Conservation (phyloP, 2,888 invertebrate genomes). For the Lepidocyrtoides sp. region DNA sequence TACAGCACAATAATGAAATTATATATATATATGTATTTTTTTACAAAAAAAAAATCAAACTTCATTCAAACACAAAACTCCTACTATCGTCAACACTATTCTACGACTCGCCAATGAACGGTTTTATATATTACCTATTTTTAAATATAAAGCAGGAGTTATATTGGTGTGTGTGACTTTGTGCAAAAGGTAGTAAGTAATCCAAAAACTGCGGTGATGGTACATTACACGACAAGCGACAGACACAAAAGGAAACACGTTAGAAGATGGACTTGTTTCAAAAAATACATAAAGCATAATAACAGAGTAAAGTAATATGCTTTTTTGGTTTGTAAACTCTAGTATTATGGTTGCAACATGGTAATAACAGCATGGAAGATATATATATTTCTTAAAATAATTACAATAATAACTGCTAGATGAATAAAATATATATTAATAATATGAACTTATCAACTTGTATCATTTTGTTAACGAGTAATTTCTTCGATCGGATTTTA, state of each 20-base stretch:
- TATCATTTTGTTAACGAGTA: constrained; percentile 21
- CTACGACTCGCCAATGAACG: not conserved
- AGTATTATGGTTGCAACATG: constrained; percentile 61
- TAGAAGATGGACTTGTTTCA: constrained; percentile 40
- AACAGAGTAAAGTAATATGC: not conserved
- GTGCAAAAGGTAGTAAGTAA: constrained; percentile 4
- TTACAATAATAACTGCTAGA: not conserved
- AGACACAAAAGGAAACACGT: constrained; percentile 35
- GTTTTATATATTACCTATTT: not conserved
- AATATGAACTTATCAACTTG: constrained; percentile 7
- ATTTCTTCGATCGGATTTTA: constrained; percentile 15
- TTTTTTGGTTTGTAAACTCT: constrained; percentile 77
- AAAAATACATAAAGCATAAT: constrained; percentile 58
- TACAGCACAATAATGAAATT: not conserved
- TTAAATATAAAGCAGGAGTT: constrained; percentile 24
- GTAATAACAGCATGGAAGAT: constrained; percentile 13
- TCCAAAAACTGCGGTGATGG: constrained; percentile 6
- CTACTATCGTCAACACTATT: not conserved
- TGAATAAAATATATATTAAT: not conserved
- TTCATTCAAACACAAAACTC: constrained; percentile 15
- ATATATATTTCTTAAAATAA: not conserved
- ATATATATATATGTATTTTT: too few relatives aligned
- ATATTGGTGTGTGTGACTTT: constrained; percentile 16
- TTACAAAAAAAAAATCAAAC: constrained; percentile 11
- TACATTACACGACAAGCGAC: not conserved